phyloP scores from a whole-genome alignment of 1,140 invertebrate genomes.

The Chelonus insularis region DNA sequence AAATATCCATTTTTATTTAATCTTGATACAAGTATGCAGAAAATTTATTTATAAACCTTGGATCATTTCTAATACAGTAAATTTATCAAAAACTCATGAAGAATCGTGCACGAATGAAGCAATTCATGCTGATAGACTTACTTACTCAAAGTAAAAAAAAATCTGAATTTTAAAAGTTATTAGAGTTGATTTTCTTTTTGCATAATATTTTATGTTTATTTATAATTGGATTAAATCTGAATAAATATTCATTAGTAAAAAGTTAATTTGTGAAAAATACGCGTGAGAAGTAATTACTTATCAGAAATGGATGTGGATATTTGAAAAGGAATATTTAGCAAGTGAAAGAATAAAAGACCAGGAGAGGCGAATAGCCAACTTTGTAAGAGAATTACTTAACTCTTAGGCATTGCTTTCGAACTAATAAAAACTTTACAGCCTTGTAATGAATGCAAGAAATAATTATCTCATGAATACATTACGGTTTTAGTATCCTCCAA shows the following conservation, averaged over 20 bases:
- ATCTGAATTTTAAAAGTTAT: no score
- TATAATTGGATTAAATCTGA: no score
- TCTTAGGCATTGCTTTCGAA: neutral
- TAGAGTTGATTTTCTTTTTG: no score
- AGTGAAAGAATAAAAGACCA: neutral
- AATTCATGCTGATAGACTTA: no score
- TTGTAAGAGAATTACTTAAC: slow-evolving; percentile 13
- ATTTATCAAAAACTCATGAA: no score
- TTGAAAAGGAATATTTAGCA: neutral
- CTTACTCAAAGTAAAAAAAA: no score
- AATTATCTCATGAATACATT: slow-evolving; percentile 59
- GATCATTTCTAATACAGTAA: no score
- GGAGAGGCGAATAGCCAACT: neutral
- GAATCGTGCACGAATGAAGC: no score
- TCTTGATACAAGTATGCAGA: no score
- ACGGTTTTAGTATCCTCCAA: slow-evolving; percentile 49
- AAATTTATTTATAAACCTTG: no score
- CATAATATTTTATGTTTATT: no score
- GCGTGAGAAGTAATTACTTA: slow-evolving; percentile 1
- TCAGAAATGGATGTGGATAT: neutral
- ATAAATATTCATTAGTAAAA: no score
- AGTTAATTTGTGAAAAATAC: neutral
- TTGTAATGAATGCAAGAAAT: slow-evolving; percentile 56
- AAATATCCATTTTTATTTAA: slow-evolving; percentile 5
- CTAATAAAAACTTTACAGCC: slow-evolving; percentile 54